These are phyloP conservation scores for Escarpia spicata DNA, from an alignment of 2,888 invertebrate genomes.

Conservation along the genomic window DNA sequence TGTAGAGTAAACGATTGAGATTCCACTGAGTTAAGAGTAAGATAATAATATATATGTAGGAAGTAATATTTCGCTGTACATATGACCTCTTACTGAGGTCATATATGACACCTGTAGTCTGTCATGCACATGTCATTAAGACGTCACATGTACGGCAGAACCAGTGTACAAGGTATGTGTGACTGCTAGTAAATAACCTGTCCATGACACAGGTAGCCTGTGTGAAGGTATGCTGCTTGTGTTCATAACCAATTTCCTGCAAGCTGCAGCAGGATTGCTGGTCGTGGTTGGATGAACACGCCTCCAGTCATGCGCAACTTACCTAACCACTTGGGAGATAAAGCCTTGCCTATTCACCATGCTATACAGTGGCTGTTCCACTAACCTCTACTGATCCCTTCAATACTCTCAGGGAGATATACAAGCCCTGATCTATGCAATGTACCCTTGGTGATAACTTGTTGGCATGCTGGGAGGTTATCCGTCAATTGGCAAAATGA, in stretches of 20 bases:
- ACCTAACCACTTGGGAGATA: neutral
- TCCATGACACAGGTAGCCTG: neutral
- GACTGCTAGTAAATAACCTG: neutral
- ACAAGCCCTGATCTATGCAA: neutral
- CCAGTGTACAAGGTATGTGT: neutral
- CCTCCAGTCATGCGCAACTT: neutral
- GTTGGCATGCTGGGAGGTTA: neutral
- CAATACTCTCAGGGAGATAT: neutral
- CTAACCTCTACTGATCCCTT: neutral
- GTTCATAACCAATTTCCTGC: constrained; percentile 10
- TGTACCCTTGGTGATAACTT: neutral
- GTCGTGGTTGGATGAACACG: neutral
- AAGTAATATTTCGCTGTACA: neutral
- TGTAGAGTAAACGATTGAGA: no score
- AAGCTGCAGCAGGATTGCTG: neutral
- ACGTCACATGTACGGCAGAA: neutral
- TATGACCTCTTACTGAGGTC: neutral
- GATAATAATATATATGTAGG: no score
- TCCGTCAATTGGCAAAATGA: neutral
- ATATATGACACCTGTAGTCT: neutral
- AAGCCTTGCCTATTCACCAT: neutral
- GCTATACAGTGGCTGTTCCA: neutral
- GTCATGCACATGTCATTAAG: neutral
- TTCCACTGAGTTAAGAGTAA: no score
- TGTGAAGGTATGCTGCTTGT: neutral